These are phyloP conservation scores for Oikopleura albicans DNA, from an alignment of 23 tunicate species.

Conservation along the genomic window DNA sequence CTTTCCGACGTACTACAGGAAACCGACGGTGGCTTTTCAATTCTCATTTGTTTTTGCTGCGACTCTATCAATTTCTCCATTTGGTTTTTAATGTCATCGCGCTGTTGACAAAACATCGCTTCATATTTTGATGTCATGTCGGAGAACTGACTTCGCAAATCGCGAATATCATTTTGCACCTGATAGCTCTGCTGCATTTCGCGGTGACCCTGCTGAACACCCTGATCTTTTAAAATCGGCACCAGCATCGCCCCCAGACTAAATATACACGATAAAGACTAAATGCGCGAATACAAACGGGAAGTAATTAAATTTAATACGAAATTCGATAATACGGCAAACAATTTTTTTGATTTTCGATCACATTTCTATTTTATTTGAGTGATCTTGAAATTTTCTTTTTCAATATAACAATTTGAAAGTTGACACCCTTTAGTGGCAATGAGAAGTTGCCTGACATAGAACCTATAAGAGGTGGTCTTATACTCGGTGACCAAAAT, in stretches of 20 bases:
- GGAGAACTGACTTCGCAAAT: neutral
- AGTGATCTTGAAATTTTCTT: neutral
- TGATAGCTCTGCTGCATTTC: neutral
- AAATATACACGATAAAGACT: too few species aligned
- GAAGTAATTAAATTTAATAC: too few species aligned
- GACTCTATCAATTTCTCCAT: neutral
- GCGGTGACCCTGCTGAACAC: conserved; percentile 3
- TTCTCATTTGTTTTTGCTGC: neutral
- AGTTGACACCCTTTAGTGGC: too few species aligned
- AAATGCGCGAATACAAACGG: too few species aligned
- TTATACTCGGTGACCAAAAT: too few species aligned
- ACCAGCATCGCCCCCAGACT: neutral
- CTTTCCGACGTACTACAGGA: neutral
- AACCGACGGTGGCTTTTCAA: neutral
- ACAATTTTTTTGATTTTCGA: too few species aligned
- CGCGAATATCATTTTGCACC: neutral
- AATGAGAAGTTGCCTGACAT: too few species aligned
- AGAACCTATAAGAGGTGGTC: too few species aligned
- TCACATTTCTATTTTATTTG: neutral
- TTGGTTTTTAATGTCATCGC: neutral
- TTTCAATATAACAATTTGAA: too few species aligned
- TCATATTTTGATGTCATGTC: neutral
- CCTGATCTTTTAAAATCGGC: conserved; percentile 15
- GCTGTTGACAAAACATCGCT: neutral
- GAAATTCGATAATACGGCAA: too few species aligned